Conservation (phyloP, 2,113 vertebrate genomes). For the Rhea americana region DNA sequence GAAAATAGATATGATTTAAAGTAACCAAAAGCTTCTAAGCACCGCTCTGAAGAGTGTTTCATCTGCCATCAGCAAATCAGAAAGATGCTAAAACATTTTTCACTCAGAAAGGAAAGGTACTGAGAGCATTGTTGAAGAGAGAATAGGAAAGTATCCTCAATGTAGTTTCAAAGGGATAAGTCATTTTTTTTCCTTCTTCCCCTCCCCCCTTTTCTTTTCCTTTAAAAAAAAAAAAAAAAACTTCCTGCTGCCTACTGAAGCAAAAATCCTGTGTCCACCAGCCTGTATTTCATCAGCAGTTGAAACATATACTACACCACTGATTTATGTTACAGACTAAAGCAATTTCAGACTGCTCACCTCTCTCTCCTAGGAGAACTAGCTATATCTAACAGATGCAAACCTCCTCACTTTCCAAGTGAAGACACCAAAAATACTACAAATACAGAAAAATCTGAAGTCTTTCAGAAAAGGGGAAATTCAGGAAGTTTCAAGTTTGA, state of each 20-base stretch:
- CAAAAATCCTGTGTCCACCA: background rate
- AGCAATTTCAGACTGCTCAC: background rate
- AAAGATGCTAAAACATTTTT: background rate
- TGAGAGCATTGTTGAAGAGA: background rate
- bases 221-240: background rate
- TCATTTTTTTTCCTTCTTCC: background rate
- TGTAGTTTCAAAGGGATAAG: background rate
- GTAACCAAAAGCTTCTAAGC: rapidly evolving
- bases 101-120: background rate
- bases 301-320: background rate
- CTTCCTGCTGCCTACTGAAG: background rate
- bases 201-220: too few relatives aligned
- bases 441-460: background rate
- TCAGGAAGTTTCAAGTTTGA: background rate
- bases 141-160: rapidly evolving
- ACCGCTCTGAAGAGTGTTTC: background rate
- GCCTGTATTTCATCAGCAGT: background rate
- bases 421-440: background rate
- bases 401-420: background rate
- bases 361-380: background rate
- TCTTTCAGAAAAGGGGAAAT: background rate
- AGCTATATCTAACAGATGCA: rapidly evolving
- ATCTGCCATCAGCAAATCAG: background rate
- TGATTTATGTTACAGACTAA: background rate
- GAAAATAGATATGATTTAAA: background rate